phyloP scores from a whole-genome alignment of 2,888 invertebrate genomes.

The Deilephila porcellus region DNA sequence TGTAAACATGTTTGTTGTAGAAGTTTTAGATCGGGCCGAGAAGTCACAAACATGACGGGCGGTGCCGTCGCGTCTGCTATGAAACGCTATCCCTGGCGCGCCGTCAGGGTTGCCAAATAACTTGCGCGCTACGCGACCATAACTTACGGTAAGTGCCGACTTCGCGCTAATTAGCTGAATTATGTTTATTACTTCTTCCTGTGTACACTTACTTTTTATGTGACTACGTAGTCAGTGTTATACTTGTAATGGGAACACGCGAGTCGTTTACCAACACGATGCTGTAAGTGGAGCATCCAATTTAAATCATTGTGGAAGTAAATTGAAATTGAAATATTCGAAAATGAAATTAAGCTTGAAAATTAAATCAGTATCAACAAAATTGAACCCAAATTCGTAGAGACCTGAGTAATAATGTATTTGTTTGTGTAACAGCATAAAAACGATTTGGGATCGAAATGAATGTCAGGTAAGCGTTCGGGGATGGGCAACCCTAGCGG shows the following conservation, averaged over 20 bases:
- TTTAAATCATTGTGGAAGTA: neutral
- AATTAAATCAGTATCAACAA: neutral
- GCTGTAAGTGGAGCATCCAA: neutral
- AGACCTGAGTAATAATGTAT: neutral
- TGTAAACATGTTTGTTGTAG: slow-evolving; percentile 73
- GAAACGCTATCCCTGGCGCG: slow-evolving; percentile 36
- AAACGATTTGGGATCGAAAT: neutral
- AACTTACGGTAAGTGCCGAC: slow-evolving; percentile 28
- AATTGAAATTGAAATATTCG: neutral
- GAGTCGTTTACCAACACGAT: neutral
- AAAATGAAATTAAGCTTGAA: neutral
- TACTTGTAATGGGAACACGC: slow-evolving; percentile 17
- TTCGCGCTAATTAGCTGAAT: slow-evolving; percentile 29
- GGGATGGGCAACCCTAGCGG: slow-evolving; percentile 50
- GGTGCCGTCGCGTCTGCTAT: slow-evolving; percentile 55
- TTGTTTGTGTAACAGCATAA: slow-evolving; percentile 6
- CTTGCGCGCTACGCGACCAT: slow-evolving; percentile 14
- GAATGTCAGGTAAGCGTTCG: slow-evolving; percentile 19
- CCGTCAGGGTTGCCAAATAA: slow-evolving; percentile 45
- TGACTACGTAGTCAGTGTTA: slow-evolving; percentile 14
- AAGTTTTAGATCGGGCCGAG: slow-evolving; percentile 57
- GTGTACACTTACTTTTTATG: slow-evolving; percentile 17
- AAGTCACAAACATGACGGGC: slow-evolving; percentile 61
- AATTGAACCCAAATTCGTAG: neutral
- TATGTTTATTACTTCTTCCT: slow-evolving; percentile 27